phyloP scores from a whole-genome alignment of 2,113 vertebrate genomes.

The Ginglymostoma cirratum region DNA sequence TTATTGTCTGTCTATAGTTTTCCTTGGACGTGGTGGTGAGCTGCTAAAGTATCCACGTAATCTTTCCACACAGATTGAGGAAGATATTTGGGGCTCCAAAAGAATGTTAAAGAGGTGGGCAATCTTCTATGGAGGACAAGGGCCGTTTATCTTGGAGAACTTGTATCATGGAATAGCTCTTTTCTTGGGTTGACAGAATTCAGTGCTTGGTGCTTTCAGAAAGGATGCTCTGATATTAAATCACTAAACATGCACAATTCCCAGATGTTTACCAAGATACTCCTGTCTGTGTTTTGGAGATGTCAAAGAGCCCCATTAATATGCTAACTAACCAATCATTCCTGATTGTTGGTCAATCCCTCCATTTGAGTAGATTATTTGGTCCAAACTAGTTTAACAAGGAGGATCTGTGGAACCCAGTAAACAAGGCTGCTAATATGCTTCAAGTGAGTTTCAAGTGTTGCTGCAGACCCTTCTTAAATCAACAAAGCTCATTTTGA shows the following conservation, averaged over 20 bases:
- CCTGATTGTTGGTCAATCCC: neutral
- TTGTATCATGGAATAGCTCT: neutral
- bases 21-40: too few relatives aligned
- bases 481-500: neutral
- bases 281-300: neutral
- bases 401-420: neutral
- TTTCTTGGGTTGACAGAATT: neutral
- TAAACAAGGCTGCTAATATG: neutral
- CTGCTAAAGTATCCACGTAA: too few relatives aligned
- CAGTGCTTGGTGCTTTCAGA: neutral
- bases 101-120: neutral
- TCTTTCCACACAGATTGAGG: neutral
- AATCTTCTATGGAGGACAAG: neutral
- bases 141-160: neutral
- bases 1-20: too few relatives aligned
- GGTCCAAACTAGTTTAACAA: neutral
- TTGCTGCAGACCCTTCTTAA: neutral
- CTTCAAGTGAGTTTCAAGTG: neutral
- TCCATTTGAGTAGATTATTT: neutral
- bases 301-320: neutral
- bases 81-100: neutral
- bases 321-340: neutral
- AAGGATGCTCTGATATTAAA: neutral
- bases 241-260: neutral
- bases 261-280: neutral